Conservation (phyloP, 2,797 vertebrate species). For the Darevskia mixta region DNA sequence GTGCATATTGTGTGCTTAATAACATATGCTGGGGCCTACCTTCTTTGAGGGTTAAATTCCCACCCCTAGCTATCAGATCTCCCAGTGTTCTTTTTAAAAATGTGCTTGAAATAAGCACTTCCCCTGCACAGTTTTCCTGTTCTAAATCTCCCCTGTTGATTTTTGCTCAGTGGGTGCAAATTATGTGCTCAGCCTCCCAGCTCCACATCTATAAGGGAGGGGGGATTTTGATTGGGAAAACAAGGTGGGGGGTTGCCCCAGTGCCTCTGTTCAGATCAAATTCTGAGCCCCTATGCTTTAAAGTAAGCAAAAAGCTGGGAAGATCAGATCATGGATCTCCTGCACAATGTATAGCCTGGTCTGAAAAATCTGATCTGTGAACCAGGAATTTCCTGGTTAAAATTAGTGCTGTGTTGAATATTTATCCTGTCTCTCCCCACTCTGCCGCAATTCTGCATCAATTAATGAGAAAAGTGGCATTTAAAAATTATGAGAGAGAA, state of each 20-base stretch:
- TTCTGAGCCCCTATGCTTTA: not conserved
- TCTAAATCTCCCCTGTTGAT: not conserved
- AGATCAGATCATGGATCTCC: not conserved
- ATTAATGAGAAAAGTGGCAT: too few relatives aligned
- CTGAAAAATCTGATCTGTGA: not conserved
- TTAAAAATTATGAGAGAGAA: too few relatives aligned
- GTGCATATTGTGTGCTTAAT: too few relatives aligned
- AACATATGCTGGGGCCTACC: too few relatives aligned
- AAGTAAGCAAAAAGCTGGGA: not conserved
- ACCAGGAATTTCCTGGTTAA: not conserved
- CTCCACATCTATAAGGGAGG: not conserved
- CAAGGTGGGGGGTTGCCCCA: too few relatives aligned
- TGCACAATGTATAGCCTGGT: not conserved
- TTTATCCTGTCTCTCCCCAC: too few relatives aligned
- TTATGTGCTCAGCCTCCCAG: not conserved
- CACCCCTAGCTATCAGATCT: too few relatives aligned
- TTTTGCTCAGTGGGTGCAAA: not conserved
- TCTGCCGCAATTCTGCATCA: too few relatives aligned
- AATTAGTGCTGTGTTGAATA: too few relatives aligned
- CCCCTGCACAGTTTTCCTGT: not conserved
- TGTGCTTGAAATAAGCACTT: not conserved
- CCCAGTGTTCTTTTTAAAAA: too few relatives aligned
- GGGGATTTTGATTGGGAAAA: not conserved
- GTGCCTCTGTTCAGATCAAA: not conserved
- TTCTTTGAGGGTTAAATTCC: too few relatives aligned